Conservation (phyloP, 2,888 invertebrate species). For the Norana najaformis region DNA sequence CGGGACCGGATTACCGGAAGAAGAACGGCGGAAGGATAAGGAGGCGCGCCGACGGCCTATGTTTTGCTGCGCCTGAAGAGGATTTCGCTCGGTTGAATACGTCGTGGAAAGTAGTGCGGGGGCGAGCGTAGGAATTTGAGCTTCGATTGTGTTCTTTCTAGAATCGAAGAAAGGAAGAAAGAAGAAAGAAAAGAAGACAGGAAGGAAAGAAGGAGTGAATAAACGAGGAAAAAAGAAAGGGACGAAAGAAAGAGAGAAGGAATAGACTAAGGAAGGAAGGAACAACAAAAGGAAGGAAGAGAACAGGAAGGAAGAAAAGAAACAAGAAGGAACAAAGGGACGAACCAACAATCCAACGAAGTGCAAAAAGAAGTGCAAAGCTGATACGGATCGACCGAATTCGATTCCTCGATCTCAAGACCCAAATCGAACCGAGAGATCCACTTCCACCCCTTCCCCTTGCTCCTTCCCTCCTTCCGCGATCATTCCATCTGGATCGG, state of each 20-base stretch:
- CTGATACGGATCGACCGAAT: too few species aligned
- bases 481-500: not conserved
- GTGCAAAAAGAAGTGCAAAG: too few species aligned
- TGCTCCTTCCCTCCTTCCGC: not conserved
- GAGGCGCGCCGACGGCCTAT: too few species aligned
- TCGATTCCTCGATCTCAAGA: too few species aligned
- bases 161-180: not conserved
- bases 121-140: slow-evolving; percentile 5
- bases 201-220: not conserved
- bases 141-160: not conserved
- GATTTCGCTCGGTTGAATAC: not conserved
- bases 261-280: not conserved
- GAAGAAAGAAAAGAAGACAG: not conserved
- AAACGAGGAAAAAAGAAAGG: too few species aligned
- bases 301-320: not conserved
- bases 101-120: not conserved
- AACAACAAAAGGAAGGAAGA: not conserved
- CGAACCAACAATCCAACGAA: not conserved
- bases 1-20: slow-evolving; percentile 7
- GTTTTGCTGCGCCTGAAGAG: not conserved
- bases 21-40: slow-evolving; percentile 13
- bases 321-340: not conserved
- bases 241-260: too few species aligned
- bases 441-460: not conserved
- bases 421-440: too few species aligned